A percentile compares a stretch with the other conserved stretches of the same genome.
Conservation (phyloP, 1,140 invertebrate genomes). For the Megalopta genalis region DNA sequence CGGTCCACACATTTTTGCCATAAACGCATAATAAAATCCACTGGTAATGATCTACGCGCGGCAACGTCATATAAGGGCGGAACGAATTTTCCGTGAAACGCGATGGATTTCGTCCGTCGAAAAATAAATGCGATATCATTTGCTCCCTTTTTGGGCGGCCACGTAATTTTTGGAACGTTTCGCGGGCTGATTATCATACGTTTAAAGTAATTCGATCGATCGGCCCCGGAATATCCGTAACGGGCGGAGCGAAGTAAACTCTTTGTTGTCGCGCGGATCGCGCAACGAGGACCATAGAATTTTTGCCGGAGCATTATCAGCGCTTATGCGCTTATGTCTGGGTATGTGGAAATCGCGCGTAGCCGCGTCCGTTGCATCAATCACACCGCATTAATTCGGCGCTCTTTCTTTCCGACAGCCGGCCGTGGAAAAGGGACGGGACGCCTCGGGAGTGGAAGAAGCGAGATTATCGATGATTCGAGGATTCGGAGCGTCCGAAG, state of each 20-base stretch:
- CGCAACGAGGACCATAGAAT: background rate
- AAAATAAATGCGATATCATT: no score
- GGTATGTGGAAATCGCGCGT: background rate
- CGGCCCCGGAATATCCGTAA: background rate
- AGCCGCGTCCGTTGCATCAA: conserved; percentile 40
- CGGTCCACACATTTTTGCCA: no score
- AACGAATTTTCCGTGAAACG: no score
- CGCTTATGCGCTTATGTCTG: conserved; percentile 10
- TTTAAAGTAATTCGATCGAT: no score
- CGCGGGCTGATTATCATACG: background rate
- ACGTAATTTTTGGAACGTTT: background rate
- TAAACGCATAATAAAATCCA: no score
- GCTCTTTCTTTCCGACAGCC: background rate
- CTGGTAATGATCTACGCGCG: no score
- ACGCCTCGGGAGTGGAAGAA: background rate
- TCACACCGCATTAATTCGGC: conserved; percentile 37
- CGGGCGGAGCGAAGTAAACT: background rate
- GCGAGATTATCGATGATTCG: conserved; percentile 45
- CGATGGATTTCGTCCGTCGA: no score
- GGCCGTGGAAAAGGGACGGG: conserved; percentile 3
- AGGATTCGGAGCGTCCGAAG: conserved; percentile 9
- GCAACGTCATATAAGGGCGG: no score
- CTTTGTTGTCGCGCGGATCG: conserved; percentile 10
- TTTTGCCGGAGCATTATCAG: background rate
- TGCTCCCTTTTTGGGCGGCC: no score